Conservation (phyloP, 2,113 vertebrate genomes). For the Poeciliopsis retropinna region DNA sequence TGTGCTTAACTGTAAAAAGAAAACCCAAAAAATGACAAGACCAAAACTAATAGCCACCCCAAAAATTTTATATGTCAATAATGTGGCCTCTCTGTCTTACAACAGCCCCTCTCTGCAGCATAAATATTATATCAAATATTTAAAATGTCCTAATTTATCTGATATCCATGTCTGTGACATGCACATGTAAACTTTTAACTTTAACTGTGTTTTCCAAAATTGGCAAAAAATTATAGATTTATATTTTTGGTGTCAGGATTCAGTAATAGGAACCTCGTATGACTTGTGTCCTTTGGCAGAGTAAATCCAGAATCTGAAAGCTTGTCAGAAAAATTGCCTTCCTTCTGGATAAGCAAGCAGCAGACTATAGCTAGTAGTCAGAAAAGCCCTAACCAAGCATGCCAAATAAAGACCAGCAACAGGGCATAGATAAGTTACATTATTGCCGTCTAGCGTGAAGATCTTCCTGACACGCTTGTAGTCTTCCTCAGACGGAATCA, state of each 20-base stretch:
- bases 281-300: constrained; percentile 3
- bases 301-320: not conserved
- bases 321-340: constrained; percentile 7
- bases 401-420: constrained; percentile 22
- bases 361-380: constrained; percentile 4
- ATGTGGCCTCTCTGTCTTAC: no score
- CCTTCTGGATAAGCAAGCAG: constrained; percentile 4
- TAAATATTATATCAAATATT: no score
- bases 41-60: no score
- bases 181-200: not conserved
- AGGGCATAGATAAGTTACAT: constrained; percentile 80
- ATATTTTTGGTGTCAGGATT: not conserved
- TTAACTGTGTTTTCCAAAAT: not conserved
- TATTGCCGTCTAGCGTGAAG: constrained; percentile 75
- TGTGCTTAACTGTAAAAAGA: no score
- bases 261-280: not conserved
- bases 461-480: constrained; percentile 89
- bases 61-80: no score
- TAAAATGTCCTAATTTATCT: no score
- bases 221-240: not conserved
- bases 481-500: constrained; percentile 85
- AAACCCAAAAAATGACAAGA: no score
- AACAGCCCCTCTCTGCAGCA: no score
- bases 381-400: constrained; percentile 5
- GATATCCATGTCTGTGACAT: not conserved